Percentiles rank a stretch among this genome's conserved stretches.
Evolutionary conservation across 2,113 vertebrate genomes (phyloP).

Genomic region (Phyllostomus hastatus): DNA sequence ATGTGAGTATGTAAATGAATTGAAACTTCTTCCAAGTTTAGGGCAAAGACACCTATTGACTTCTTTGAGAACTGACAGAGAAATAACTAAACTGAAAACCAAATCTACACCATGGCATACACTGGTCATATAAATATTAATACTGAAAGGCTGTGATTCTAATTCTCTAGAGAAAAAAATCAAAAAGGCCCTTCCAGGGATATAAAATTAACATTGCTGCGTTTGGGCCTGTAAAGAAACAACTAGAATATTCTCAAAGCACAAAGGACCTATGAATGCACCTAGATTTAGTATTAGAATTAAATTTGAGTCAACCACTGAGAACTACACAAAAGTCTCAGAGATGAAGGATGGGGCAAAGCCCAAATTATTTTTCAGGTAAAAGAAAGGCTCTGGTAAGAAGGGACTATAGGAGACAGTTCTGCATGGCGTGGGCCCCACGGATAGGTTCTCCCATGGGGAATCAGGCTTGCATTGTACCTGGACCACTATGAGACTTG

Average conservation of each 20-base stretch:
- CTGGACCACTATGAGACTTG: no score
- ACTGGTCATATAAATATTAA: background rate
- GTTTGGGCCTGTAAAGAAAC: constrained; percentile 7
- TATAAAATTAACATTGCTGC: constrained; percentile 11
- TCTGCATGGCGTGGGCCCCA: no score
- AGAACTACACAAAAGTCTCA: background rate
- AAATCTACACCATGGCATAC: background rate
- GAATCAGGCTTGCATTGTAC: no score
- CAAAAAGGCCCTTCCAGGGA: constrained; percentile 1
- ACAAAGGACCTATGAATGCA: background rate
- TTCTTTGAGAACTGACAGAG: background rate
- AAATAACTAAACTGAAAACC: constrained; percentile 5
- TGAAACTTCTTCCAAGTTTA: constrained; percentile 20
- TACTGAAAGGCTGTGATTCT: background rate
- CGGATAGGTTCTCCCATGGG: no score
- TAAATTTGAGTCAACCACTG: background rate
- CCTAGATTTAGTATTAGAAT: constrained; percentile 12
- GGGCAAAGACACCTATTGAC: background rate
- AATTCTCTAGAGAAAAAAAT: background rate
- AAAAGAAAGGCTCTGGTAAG: constrained; percentile 8
- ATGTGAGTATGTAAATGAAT: background rate
- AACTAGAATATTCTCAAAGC: background rate
- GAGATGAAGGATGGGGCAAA: background rate
- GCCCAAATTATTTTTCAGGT: constrained; percentile 9
- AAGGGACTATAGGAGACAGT: background rate